Base-by-base conservation (phyloP, 2,797 vertebrate species). In the Jordanella pulchra region DNA sequence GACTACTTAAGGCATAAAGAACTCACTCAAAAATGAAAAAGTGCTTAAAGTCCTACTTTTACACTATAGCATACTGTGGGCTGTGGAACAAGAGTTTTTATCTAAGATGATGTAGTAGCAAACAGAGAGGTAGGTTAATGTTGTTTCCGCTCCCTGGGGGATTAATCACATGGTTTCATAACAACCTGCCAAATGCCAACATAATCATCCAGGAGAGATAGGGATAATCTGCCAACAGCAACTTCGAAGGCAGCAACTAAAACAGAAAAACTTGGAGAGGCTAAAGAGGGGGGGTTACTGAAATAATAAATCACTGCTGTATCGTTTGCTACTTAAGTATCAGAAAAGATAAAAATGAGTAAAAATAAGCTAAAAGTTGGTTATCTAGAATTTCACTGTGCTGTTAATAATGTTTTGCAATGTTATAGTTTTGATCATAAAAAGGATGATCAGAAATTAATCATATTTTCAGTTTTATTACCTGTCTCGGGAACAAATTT, bases 121-220 rank as follows among this genome's bases (percentile, higher is more conserved):
- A 89, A 92, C 77, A 76, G 78, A 83, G 74, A 86, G 83, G 79
- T 83, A 91, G 89, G 85, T 89, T 92, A 91, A 92, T 92, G 87
- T 87, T 88, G 87, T 89, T 83, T 81, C 79, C 69, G 76, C 80
- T 80, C 79, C 87, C 76, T 39, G 23, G 73, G 78, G 89, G 79
- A 91, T 90, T 93, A 91, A 90, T 93, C 89, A 90, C 84, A 86
- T 81, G 83, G 82, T 87, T 76, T 91, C 87, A 83, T 84, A 90
- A 89, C 82, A 80, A 84, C 84, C 76, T 86, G 89, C 91, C 90
- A 91, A 89, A 78, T 87, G 89, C 91, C 91, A 92, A 89, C 83
- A 87, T 86, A 86, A 88, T 92, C 87, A 87, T 90, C 71, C 78
- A 51, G 23, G 65, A 83, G 83, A 81, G 83, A 86, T 86, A 81